Percentiles rank a stretch among this genome's conserved stretches.
These are phyloP conservation scores for Diplolepis rosae DNA, from an alignment of 2,888 invertebrate genomes.

Conservation along the genomic window DNA sequence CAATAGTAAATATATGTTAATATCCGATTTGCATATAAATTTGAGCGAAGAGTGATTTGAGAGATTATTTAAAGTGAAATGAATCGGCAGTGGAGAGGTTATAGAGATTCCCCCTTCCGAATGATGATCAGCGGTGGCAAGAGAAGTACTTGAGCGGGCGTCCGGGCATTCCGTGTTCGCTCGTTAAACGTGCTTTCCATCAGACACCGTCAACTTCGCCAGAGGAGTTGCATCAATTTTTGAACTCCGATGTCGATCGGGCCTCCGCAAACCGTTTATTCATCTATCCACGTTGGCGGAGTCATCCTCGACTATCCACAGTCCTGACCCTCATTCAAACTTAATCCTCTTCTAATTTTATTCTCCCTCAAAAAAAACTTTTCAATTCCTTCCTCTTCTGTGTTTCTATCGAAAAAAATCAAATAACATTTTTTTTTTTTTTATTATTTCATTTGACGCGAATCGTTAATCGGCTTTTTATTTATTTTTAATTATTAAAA, in stretches of 20 bases:
- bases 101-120: slow-evolving; percentile 26
- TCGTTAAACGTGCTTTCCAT: slow-evolving; percentile 38
- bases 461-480: not conserved
- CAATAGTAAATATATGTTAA: too few species aligned
- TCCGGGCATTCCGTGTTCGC: slow-evolving; percentile 38
- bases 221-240: slow-evolving; percentile 37
- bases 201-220: slow-evolving; percentile 27
- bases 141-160: slow-evolving; percentile 32
- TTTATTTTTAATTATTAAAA: not conserved
- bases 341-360: not conserved
- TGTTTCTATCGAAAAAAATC: not conserved
- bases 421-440: not conserved
- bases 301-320: not conserved
- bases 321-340: not conserved
- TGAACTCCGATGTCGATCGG: slow-evolving; percentile 36
- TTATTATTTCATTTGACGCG: too few species aligned
- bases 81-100: not conserved
- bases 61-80: not conserved
- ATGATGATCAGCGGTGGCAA: slow-evolving; percentile 20
- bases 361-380: not conserved
- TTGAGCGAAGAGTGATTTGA: not conserved
- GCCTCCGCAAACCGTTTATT: slow-evolving; percentile 20
- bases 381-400: not conserved
- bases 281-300: slow-evolving; percentile 16
- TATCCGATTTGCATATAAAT: not conserved